Percentiles rank a stretch among this genome's conserved stretches.
Conservation (phyloP, 92 coral and sea anemone species). For the Virgularia gustaviana region DNA sequence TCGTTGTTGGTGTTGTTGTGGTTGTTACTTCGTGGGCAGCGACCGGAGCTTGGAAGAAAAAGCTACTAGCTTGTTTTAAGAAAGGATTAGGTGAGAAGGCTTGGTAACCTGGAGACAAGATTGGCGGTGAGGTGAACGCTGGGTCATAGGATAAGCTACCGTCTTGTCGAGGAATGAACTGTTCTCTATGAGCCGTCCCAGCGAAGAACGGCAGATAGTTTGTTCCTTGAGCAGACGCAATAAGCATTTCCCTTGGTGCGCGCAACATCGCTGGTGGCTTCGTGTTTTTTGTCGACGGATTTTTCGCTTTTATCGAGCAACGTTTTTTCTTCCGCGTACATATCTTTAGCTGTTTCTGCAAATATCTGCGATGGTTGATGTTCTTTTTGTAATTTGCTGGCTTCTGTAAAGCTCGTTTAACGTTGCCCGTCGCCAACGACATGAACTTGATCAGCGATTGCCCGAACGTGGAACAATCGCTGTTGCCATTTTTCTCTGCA, state of each 20-base stretch:
- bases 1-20: no score
- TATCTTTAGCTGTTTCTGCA: conserved; percentile 30
- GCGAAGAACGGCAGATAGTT: background rate
- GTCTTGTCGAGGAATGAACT: no score
- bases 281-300: background rate
- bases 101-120: no score
- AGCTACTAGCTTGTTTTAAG: no score
- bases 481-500: no score
- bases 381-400: conserved; percentile 34
- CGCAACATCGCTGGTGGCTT: background rate
- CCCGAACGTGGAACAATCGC: conserved; percentile 7
- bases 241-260: background rate
- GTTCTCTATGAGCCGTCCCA: background rate
- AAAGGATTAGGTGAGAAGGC: no score
- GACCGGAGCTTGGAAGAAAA: no score
- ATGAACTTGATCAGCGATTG: conserved; percentile 27
- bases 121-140: no score
- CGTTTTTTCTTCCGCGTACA: conserved; percentile 25
- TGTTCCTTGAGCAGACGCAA: background rate
- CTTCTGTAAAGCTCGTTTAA: conserved; percentile 26
- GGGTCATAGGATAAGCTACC: no score
- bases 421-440: conserved; percentile 25
- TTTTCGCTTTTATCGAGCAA: background rate
- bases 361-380: conserved; percentile 22
- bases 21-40: no score